Evolutionary conservation across 53 echinoderm and acorn worm species (phyloP), one percentile per base, ranked within the genome.

Genomic region (Crossaster papposus): DNA sequence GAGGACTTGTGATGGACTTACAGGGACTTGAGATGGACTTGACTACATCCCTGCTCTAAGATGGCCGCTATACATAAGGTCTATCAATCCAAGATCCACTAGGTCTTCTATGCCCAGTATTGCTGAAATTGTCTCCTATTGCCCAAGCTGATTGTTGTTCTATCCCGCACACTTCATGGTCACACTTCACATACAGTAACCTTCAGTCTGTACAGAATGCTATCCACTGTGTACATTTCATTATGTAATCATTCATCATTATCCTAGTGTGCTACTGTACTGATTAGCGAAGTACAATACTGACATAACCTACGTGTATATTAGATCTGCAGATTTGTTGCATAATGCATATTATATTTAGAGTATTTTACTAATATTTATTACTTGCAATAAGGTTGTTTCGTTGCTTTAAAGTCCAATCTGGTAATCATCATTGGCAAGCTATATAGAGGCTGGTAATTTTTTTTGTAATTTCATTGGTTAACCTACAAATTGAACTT

Each of bases 311-410:
- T 77, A 77, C 77, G 29, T 37, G 77, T 77, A 77, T 37, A 77
- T 77, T 85, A 85, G 85, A 72, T 85, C 24, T 33, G 85, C 73
- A 72, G 73, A 72, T 54, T 70, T 11, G 36, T 74, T 73, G 85
- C 85, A 74, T 85, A 83, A 74, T 72, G 54, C 74, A 54, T n/a
- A n/a, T n/a, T n/a, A n/a, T n/a, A n/a, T n/a, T 73, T 65, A 83
- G 83, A 83, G 23, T 76, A 76, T 36, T 76, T 79, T 79, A 79
- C 79, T 79, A 51, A 79, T 79, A 79, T 79, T 79, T 79, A 79
- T 79, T 79, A 30, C 79, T 24, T n/a, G 51, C 79, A 52, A 53
- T 52, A 79, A 22, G 1, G 38, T 51, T 13, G 31, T 8, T 35
- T 75, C 36, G 29, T 71, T 71, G 71, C 29, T 58, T 31, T 30